Percentiles rank a stretch among this genome's conserved stretches.
Conservation (phyloP, 2,113 vertebrate genomes). For the Cryptomyrus ogoouensis region DNA sequence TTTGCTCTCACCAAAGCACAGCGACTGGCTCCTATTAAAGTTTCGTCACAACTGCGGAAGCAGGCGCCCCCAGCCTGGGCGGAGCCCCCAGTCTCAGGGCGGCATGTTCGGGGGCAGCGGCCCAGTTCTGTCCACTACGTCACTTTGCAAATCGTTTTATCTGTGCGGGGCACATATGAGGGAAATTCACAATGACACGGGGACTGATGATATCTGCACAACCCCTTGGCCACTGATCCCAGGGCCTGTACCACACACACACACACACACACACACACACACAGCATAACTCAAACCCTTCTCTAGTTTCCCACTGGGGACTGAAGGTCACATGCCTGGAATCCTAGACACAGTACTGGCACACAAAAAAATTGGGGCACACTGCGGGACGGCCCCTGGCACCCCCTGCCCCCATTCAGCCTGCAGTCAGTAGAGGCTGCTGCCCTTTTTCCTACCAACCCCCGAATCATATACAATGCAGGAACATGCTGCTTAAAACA, state of each 20-base stretch:
- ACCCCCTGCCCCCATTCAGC: background rate
- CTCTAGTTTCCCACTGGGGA: background rate
- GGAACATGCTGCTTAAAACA: background rate
- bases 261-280: background rate
- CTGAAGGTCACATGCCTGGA: background rate
- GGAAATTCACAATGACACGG: conserved; percentile 47
- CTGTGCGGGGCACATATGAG: conserved; percentile 29
- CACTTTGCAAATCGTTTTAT: conserved; percentile 28
- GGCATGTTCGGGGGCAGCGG: background rate
- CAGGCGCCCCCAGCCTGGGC: background rate
- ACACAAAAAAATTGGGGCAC: background rate
- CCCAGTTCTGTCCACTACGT: conserved; percentile 23
- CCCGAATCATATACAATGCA: background rate
- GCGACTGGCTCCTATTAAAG: background rate
- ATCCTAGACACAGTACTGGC: background rate
- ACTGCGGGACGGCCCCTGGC: background rate
- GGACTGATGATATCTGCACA: conserved; percentile 41
- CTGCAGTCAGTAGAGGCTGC: background rate
- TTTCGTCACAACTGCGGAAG: background rate
- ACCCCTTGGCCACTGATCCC: conserved; percentile 26
- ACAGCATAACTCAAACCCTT: background rate
- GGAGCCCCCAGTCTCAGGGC: background rate
- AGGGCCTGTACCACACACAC: background rate
- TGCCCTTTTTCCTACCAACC: background rate
- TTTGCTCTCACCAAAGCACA: background rate